phyloP scores from a whole-genome alignment of 2,797 vertebrate species.

The Poecile montanus region DNA sequence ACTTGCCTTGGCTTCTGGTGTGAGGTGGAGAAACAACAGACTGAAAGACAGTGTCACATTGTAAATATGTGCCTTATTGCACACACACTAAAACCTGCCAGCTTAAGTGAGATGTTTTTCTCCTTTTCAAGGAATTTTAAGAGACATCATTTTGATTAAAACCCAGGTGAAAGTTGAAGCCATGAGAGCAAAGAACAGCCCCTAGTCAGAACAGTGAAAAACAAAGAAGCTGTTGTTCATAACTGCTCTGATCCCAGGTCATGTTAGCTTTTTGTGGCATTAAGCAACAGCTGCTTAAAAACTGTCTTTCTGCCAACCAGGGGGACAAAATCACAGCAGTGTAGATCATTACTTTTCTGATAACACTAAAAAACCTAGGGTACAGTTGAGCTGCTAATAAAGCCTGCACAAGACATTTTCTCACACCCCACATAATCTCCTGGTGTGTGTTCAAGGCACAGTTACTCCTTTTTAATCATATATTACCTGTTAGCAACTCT shows the following conservation, averaged over 20 bases:
- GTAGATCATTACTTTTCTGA: conserved; percentile 44
- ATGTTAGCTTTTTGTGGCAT: conserved; percentile 9
- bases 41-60: not conserved
- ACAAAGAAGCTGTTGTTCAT: conserved; percentile 41
- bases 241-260: conserved; percentile 47
- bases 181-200: not conserved
- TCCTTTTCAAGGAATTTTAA: not conserved
- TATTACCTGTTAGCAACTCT: conserved; percentile 13
- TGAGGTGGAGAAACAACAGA: not conserved
- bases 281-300: conserved; percentile 25
- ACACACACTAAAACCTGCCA: not conserved
- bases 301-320: not conserved
- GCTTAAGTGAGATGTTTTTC: not conserved
- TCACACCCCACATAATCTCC: conserved; percentile 25
- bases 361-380: conserved; percentile 3
- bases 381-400: conserved; percentile 33
- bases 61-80: not conserved
- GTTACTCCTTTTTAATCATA: conserved; percentile 42
- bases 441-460: not conserved
- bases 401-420: not conserved
- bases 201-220: not conserved
- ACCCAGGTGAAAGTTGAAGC: not conserved
- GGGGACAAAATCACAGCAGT: conserved; percentile 39
- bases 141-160: conserved; percentile 18
- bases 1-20: not conserved